Percentiles rank a stretch among this genome's conserved stretches.
Conservation (phyloP, 2,797 vertebrate genomes). For the Myotis myotis region DNA sequence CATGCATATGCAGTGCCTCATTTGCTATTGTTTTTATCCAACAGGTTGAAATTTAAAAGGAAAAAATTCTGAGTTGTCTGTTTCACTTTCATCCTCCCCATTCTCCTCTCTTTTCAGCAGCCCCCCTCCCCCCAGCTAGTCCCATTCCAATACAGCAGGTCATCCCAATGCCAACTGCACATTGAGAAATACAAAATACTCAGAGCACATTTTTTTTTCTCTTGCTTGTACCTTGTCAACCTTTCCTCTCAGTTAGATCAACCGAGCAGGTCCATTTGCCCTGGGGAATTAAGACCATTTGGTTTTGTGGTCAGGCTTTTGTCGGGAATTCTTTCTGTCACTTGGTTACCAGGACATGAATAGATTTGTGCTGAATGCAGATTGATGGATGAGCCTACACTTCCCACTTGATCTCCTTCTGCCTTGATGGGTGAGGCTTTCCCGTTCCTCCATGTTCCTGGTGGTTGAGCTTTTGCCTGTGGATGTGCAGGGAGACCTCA, state of each 20-base stretch:
- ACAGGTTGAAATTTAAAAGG: slow-evolving; percentile 73
- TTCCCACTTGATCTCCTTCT: not conserved
- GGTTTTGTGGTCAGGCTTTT: not conserved
- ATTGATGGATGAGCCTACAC: not conserved
- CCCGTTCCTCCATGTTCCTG: not conserved
- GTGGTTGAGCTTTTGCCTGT: not conserved
- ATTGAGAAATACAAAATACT: slow-evolving; percentile 43
- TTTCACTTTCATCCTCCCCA: slow-evolving; percentile 46
- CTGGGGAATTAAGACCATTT: not conserved
- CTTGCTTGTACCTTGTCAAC: slow-evolving; percentile 40
- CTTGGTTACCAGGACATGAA: not conserved
- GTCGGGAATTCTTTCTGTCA: not conserved
- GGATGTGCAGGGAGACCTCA: not conserved
- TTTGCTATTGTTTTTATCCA: slow-evolving; percentile 78
- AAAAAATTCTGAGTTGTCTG: slow-evolving; percentile 66
- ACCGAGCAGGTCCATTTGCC: slow-evolving; percentile 35
- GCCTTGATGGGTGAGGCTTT: not conserved
- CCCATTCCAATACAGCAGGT: slow-evolving; percentile 40
- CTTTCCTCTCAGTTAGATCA: slow-evolving; percentile 52
- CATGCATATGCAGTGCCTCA: slow-evolving; percentile 76
- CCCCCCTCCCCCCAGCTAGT: not conserved
- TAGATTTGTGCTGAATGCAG: slow-evolving; percentile 45
- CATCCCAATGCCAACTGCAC: not conserved
- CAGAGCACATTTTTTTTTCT: not conserved
- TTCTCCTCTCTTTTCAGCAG: not conserved